A percentile compares a stretch with the other conserved stretches of the same genome.
Conservation (phyloP, 2,888 invertebrate genomes). For the Chaetogeoica ovagalla region DNA sequence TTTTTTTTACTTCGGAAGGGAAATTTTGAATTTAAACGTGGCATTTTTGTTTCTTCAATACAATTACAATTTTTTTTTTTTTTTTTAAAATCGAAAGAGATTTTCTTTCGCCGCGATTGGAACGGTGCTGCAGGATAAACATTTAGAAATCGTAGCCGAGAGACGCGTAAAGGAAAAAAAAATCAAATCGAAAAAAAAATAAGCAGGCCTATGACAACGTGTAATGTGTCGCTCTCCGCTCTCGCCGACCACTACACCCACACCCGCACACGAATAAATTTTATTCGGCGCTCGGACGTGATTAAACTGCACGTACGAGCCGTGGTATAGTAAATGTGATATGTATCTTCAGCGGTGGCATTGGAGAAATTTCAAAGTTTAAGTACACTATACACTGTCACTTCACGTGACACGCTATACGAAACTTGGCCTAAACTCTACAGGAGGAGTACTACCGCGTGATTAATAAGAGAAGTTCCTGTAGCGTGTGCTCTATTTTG, state of each 20-base stretch:
- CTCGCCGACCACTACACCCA: neutral
- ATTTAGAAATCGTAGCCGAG: too few relatives aligned
- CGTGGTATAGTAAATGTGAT: neutral
- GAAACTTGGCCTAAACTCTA: constrained; percentile 31
- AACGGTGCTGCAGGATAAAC: too few relatives aligned
- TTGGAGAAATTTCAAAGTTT: constrained; percentile 38
- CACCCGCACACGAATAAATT: neutral
- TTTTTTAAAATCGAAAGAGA: too few relatives aligned
- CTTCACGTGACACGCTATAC: neutral
- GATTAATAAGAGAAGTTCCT: constrained; percentile 44
- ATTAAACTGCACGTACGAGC: constrained; percentile 10
- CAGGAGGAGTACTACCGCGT: constrained; percentile 23
- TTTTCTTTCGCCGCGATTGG: too few relatives aligned
- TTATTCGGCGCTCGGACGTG: neutral
- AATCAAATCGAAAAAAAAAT: too few relatives aligned
- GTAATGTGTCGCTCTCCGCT: neutral
- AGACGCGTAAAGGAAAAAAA: too few relatives aligned
- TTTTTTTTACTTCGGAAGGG: too few relatives aligned
- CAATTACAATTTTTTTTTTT: too few relatives aligned
- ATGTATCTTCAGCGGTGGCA: neutral
- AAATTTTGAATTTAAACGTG: too few relatives aligned
- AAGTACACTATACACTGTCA: constrained; percentile 39
- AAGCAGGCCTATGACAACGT: too few relatives aligned
- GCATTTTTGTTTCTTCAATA: too few relatives aligned
- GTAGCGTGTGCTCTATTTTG: neutral